Evolutionary conservation across 2,797 vertebrate species (phyloP).

Genomic region (Mormyrops attenuatus): DNA sequence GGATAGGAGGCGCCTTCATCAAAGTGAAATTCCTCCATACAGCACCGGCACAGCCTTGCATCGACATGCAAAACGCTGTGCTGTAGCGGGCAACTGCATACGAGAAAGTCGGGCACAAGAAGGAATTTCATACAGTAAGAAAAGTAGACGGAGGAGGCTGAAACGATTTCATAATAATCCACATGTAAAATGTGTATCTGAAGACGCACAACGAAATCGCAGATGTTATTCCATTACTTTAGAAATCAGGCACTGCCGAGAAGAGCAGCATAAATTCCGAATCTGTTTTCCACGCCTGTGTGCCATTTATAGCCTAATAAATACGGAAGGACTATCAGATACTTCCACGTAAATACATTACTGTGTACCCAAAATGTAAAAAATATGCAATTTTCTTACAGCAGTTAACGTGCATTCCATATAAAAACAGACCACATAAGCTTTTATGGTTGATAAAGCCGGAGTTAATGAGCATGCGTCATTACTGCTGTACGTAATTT

Average conservation of each 20-base stretch:
- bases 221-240: background rate
- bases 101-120: background rate
- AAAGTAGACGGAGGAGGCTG: background rate
- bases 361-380: background rate
- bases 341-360: background rate
- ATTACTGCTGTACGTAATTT: background rate
- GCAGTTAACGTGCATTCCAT: background rate
- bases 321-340: background rate
- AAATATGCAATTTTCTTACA: background rate
- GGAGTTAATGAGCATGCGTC: background rate
- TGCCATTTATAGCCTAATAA: background rate
- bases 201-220: background rate
- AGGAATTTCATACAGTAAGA: background rate
- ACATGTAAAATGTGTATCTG: background rate
- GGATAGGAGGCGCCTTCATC: slow-evolving; percentile 25
- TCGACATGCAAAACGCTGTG: slow-evolving; percentile 20
- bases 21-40: slow-evolving; percentile 34
- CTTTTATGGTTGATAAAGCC: background rate
- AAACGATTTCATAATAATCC: background rate
- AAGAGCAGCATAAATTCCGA: background rate
- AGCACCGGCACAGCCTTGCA: slow-evolving; percentile 27
- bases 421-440: background rate
- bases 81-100: background rate
- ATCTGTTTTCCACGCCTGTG: background rate
- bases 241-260: background rate